Evolutionary conservation across 2,888 invertebrate species (phyloP), one percentile per base, ranked within the genome.

Genomic region (Hypomecis atomaria): DNA sequence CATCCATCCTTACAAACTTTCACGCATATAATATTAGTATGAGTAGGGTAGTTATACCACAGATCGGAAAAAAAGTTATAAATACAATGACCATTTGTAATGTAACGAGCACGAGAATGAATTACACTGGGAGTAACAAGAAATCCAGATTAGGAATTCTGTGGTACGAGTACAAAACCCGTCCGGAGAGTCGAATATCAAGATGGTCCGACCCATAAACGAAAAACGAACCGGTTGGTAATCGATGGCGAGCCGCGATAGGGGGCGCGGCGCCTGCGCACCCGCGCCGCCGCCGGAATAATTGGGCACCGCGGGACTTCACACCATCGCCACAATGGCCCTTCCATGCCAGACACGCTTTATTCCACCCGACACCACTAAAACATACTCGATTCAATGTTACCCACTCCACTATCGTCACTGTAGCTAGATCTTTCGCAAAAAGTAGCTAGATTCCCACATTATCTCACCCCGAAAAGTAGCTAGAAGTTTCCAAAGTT

Each of bases 301-400:
- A 92, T 92, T 92, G 92, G 90, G 82, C 91, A 86, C 92, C 88
- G 81, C 92, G 82, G 92, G 92, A 92, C 90, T 92, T 92, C 91
- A 92, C 92, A 92, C 92, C 87, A 88, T 80, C 56, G 10, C 13
- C 57, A 73, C 78, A 78, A 78, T 78, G 75, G 77, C 74, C 79
- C 75, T 75, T 74, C 73, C 64, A 67, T 67, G 66, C 66, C 71
- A 66, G 63, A 57, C 66, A 44, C 67, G 54, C 67, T 73, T 74
- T 70, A 67, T 69, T 72, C 79, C 67, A 67, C 71, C 70, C 66
- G 69, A 71, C 66, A 48, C 70, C 67, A 57, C 67, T 62, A 71
- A 23, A 74, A 81, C 67, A 75, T 78, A 73, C 72, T 74, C 77
- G n/a, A n/a, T n/a, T n/a, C n/a, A n/a, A n/a, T n/a, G n/a, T n/a